Conservation (phyloP, 2,797 vertebrate genomes). For the Malurus splendens region DNA sequence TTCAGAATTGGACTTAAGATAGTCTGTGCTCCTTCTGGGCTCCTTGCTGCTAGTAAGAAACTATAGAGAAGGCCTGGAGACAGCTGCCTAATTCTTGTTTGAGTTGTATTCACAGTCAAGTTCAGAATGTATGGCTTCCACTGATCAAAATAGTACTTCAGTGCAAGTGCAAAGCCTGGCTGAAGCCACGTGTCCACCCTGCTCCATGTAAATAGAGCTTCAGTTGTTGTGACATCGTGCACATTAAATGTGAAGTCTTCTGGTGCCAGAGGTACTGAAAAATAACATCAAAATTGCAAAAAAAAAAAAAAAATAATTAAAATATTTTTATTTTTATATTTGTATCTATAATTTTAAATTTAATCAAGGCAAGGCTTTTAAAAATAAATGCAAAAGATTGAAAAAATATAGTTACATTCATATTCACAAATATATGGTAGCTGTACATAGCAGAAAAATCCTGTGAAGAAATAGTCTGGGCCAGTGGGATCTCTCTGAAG, state of each 20-base stretch:
- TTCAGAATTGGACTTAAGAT: constrained; percentile 71
- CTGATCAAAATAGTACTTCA: constrained; percentile 74
- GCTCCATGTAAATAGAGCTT: constrained; percentile 75
- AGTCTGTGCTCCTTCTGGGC: constrained; percentile 66
- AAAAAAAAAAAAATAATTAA: neutral
- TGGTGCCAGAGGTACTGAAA: constrained; percentile 68
- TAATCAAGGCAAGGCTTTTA: neutral
- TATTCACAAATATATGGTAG: constrained; percentile 89
- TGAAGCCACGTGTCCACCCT: constrained; percentile 57
- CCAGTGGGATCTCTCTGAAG: constrained; percentile 81
- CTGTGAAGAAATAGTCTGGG: constrained; percentile 78
- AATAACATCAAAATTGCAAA: neutral
- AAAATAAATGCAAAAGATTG: neutral
- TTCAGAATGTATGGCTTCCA: constrained; percentile 27
- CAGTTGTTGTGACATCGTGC: constrained; percentile 72
- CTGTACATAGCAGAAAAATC: constrained; percentile 81
- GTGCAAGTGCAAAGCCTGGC: constrained; percentile 58
- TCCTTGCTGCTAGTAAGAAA: constrained; percentile 76
- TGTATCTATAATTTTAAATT: neutral
- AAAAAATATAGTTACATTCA: constrained; percentile 75
- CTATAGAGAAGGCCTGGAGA: constrained; percentile 78
- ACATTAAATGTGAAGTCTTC: constrained; percentile 69
- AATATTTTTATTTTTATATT: neutral
- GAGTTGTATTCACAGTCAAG: constrained; percentile 50
- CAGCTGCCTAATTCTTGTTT: constrained; percentile 69